Conservation (phyloP, 2,797 vertebrate species). For the Gephyroberyx darwinii region DNA sequence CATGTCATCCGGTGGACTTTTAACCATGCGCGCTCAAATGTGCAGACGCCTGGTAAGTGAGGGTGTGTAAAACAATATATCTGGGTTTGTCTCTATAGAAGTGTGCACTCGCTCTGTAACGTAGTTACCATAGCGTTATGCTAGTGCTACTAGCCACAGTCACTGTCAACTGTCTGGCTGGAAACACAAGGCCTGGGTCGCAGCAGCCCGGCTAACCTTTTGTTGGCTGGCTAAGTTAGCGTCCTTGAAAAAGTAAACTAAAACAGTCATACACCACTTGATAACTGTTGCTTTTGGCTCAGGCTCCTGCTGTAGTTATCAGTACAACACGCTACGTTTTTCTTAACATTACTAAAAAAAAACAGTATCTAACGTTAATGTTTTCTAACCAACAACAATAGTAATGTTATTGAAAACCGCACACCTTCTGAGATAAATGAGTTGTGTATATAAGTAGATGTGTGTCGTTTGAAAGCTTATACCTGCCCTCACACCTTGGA, state of each 20-base stretch:
- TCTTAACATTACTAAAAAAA: too few relatives aligned
- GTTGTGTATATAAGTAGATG: too few relatives aligned
- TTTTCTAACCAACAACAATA: too few relatives aligned
- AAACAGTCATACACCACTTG: background rate
- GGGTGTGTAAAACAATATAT: fast-evolving
- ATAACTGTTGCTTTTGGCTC: background rate
- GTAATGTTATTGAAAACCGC: too few relatives aligned
- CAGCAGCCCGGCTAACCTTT: slow-evolving; percentile 18
- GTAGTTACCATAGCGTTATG: background rate
- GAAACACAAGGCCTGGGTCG: slow-evolving; percentile 22
- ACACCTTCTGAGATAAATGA: too few relatives aligned
- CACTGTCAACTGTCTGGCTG: background rate
- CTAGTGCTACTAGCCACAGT: background rate
- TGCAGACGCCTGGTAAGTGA: slow-evolving; percentile 80
- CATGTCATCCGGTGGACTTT: slow-evolving; percentile 75
- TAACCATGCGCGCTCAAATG: slow-evolving; percentile 67
- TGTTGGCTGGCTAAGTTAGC: background rate
- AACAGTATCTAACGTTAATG: too few relatives aligned
- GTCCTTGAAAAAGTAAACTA: slow-evolving; percentile 48
- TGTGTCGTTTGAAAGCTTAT: too few relatives aligned
- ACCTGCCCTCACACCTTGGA: too few relatives aligned
- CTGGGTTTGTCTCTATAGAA: background rate
- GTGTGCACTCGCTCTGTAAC: background rate
- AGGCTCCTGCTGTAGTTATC: background rate
- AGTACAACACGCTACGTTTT: background rate